Percentiles rank a stretch among this genome's conserved stretches.
Conservation (phyloP, 2,113 vertebrate species). For the Serinus canaria region DNA sequence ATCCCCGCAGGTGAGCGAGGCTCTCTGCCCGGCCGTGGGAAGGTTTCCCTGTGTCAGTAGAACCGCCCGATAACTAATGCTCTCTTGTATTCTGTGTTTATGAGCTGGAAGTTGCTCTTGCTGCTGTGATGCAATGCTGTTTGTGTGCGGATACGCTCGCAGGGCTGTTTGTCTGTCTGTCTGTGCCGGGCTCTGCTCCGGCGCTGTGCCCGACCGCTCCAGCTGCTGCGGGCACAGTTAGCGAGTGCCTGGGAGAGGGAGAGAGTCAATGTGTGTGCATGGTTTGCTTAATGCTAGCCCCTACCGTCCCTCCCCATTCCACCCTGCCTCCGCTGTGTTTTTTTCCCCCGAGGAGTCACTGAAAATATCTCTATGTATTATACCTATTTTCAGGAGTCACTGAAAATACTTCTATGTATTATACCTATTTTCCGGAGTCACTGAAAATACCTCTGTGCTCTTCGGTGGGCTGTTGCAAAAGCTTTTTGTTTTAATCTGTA, state of each 20-base stretch:
- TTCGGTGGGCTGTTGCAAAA: background rate
- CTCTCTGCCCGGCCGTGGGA: background rate
- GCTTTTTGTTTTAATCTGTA: background rate
- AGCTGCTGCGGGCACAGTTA: accelerated
- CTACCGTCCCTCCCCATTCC: background rate
- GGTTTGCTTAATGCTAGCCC: background rate
- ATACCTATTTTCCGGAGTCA: background rate
- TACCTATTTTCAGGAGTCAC: background rate
- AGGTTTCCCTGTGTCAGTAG: background rate
- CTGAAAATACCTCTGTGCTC: background rate
- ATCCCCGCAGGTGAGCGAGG: background rate
- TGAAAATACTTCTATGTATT: background rate
- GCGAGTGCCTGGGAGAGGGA: background rate
- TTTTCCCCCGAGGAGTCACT: background rate
- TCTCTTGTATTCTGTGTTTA: accelerated
- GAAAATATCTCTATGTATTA: background rate
- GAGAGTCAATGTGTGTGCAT: background rate
- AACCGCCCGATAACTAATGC: background rate
- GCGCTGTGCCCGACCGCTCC: accelerated
- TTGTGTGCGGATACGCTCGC: accelerated
- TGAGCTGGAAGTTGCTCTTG: background rate
- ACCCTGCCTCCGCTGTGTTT: accelerated
- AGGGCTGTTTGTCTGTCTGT: too few species aligned
- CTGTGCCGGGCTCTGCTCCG: background rate
- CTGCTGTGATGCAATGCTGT: background rate